phyloP scores from a whole-genome alignment of 2,113 vertebrate genomes.

The Esox niger region DNA sequence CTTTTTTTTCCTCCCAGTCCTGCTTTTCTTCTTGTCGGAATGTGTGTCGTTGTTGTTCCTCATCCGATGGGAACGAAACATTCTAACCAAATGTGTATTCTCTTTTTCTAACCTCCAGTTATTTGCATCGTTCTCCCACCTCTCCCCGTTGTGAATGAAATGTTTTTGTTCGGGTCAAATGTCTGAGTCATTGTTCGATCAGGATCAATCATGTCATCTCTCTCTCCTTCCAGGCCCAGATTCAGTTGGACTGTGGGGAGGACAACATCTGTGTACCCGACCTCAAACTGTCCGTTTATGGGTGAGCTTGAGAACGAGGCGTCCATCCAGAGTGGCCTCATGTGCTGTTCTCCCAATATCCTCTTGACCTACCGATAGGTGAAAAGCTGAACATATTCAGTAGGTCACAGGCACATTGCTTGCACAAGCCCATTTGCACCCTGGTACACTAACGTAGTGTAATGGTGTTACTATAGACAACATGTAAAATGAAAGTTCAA shows the following conservation, averaged over 20 bases:
- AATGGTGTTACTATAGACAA: too few species aligned
- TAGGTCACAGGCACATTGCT: background rate
- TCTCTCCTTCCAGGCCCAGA: slow-evolving; percentile 72
- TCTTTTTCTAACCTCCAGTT: too few species aligned
- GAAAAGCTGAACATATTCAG: background rate
- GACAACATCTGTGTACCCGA: slow-evolving; percentile 87
- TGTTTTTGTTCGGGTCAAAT: too few species aligned
- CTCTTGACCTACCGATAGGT: background rate
- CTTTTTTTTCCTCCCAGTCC: slow-evolving; percentile 1
- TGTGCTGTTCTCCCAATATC: background rate
- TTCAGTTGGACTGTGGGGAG: slow-evolving; percentile 83
- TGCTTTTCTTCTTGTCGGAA: slow-evolving; percentile 22
- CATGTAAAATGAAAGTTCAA: too few species aligned
- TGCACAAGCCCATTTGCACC: too few species aligned
- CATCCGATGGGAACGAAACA: slow-evolving; percentile 32
- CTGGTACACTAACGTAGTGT: too few species aligned
- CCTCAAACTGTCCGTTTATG: slow-evolving; percentile 75
- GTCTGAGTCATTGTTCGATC: too few species aligned
- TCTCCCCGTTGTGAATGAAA: slow-evolving; percentile 28
- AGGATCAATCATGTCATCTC: too few species aligned
- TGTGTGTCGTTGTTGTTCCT: background rate
- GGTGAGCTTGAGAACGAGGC: slow-evolving; percentile 66
- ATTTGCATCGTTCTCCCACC: slow-evolving; percentile 4
- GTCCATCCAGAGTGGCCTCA: background rate
- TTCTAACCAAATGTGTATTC: background rate